Evolutionary conservation across 1,140 invertebrate species (phyloP).

Genomic region (Riptortus pedestris): DNA sequence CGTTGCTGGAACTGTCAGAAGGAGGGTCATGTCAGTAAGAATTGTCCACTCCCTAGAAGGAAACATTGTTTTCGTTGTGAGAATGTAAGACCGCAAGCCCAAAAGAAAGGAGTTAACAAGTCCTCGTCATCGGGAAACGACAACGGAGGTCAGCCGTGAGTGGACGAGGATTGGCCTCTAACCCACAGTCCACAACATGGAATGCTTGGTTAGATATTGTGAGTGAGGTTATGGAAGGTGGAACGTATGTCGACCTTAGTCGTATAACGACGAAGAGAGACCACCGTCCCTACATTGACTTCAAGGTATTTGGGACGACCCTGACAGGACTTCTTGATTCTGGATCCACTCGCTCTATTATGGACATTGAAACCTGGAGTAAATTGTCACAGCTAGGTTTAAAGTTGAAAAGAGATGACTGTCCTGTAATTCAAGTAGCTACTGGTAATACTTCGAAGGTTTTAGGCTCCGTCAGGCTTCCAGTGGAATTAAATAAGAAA

Average conservation of each 20-base stretch:
- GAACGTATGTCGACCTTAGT: too few relatives aligned
- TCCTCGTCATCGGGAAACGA: background rate
- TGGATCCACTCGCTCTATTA: background rate
- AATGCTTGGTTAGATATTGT: background rate
- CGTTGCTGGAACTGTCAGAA: background rate
- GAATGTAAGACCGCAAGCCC: too few relatives aligned
- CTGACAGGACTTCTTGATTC: background rate
- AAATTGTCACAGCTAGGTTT: background rate
- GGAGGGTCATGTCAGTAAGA: background rate
- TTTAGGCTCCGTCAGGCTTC: background rate
- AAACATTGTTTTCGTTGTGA: background rate
- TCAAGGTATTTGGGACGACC: background rate
- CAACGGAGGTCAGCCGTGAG: background rate
- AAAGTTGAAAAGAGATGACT: background rate
- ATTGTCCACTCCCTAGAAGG: background rate
- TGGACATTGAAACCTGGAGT: background rate
- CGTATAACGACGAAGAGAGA: too few relatives aligned
- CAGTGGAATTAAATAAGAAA: background rate
- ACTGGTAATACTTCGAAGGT: background rate
- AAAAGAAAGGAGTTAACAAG: background rate
- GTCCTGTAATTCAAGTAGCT: background rate
- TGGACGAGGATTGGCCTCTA: background rate
- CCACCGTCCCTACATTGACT: background rate
- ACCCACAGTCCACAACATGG: background rate
- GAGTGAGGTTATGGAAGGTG: background rate